phyloP scores from a whole-genome alignment of 2,888 invertebrate species.

The Diabrotica balteata region DNA sequence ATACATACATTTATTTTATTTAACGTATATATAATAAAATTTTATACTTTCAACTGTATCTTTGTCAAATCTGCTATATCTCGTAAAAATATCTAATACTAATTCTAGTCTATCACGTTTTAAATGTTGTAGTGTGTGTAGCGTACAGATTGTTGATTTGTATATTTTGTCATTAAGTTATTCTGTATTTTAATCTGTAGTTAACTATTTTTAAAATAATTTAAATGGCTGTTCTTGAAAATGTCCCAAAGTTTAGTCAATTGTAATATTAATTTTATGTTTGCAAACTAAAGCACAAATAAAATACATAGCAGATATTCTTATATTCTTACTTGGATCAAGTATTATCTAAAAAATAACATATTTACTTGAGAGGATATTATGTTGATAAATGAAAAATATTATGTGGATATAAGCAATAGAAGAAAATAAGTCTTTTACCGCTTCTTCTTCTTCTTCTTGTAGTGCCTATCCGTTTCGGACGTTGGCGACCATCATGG shows the following conservation, averaged over 20 bases:
- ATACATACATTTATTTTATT: conserved; percentile 9
- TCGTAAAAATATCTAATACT: conserved; percentile 41
- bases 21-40: conserved; percentile 11
- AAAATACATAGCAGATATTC: too few relatives aligned
- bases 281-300: too few relatives aligned
- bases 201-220: conserved; percentile 16
- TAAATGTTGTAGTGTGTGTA: conserved; percentile 46
- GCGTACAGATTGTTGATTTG: conserved; percentile 33
- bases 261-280: too few relatives aligned
- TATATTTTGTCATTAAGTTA: conserved; percentile 34
- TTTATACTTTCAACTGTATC: conserved; percentile 35
- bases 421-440: too few relatives aligned
- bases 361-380: too few relatives aligned
- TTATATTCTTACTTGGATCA: too few relatives aligned
- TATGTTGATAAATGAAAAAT: too few relatives aligned
- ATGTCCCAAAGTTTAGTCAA: conserved; percentile 4
- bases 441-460: too few relatives aligned
- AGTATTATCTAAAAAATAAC: too few relatives aligned
- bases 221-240: conserved; percentile 15
- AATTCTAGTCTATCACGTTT: conserved; percentile 48
- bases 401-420: too few relatives aligned
- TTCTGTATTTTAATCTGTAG: conserved; percentile 13
- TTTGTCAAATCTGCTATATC: conserved; percentile 44
- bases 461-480: too few relatives aligned
- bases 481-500: too few relatives aligned